Evolutionary conservation across 2,797 vertebrate genomes (phyloP).

Genomic region (Centropyge bicolor): DNA sequence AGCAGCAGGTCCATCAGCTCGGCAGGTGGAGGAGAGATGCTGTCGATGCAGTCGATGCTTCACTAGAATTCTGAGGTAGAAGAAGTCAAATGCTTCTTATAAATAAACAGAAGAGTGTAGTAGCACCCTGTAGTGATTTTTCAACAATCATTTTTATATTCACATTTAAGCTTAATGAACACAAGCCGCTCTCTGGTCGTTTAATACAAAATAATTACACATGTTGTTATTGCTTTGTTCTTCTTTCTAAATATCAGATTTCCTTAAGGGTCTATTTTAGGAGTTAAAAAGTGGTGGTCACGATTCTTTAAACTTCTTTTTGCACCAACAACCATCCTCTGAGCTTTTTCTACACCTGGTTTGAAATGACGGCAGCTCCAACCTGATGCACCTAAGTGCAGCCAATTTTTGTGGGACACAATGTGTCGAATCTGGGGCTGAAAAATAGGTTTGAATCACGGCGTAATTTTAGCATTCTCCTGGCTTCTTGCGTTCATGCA

Average conservation of each 20-base stretch:
- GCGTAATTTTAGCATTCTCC: background rate
- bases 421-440: background rate
- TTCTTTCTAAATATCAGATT: background rate
- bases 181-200: background rate
- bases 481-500: background rate
- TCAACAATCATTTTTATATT: background rate
- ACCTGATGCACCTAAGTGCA: too few species aligned
- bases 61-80: background rate
- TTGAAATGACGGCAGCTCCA: background rate
- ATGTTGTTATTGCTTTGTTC: background rate
- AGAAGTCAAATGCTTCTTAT: background rate
- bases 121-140: background rate
- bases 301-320: background rate
- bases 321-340: background rate
- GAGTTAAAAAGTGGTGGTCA: background rate
- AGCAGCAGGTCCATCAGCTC: background rate
- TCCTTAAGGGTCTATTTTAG: background rate
- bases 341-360: background rate
- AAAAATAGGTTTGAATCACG: background rate
- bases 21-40: background rate
- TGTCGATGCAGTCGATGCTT: background rate
- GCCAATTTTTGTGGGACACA: background rate
- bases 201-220: background rate
- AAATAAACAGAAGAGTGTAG: background rate
- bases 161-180: slow-evolving; percentile 7